These are phyloP conservation scores for Heliconius melpomene DNA, from an alignment of 1,140 invertebrate genomes.

Conservation along the genomic window DNA sequence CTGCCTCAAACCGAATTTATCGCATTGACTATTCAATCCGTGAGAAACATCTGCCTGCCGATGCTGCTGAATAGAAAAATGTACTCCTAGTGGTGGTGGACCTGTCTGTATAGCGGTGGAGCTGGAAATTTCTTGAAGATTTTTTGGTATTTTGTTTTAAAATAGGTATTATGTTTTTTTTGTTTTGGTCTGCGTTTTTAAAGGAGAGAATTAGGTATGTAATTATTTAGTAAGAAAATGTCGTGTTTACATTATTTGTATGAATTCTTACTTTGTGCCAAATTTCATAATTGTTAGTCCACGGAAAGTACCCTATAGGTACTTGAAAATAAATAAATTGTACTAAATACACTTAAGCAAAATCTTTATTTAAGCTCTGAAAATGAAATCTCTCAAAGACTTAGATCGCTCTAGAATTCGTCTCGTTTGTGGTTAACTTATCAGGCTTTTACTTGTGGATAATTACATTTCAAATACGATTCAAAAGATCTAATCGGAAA, in stretches of 20 bases:
- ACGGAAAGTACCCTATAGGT: too few species aligned
- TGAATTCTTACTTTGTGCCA: too few species aligned
- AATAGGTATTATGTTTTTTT: too few species aligned
- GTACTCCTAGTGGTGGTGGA: constrained; percentile 22
- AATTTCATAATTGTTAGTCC: too few species aligned
- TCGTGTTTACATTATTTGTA: too few species aligned
- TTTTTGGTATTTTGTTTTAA: neutral
- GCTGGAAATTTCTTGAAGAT: constrained; percentile 38
- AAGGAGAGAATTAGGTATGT: too few species aligned
- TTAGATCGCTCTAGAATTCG: constrained; percentile 16
- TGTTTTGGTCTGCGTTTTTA: too few species aligned
- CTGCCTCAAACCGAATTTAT: constrained; percentile 72
- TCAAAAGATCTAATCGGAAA: neutral
- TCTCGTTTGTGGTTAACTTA: constrained; percentile 25
- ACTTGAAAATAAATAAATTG: too few species aligned
- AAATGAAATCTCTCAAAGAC: constrained; percentile 19
- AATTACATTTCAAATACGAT: constrained; percentile 17
- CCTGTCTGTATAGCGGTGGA: constrained; percentile 29
- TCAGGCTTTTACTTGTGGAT: constrained; percentile 23
- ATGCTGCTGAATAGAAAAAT: constrained; percentile 62
- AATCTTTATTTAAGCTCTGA: neutral
- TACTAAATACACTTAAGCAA: neutral
- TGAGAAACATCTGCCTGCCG: constrained; percentile 65
- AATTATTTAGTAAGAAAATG: too few species aligned
- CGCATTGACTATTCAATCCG: constrained; percentile 71